Conservation (phyloP, 2,113 vertebrate genomes). For the Phycodurus eques region DNA sequence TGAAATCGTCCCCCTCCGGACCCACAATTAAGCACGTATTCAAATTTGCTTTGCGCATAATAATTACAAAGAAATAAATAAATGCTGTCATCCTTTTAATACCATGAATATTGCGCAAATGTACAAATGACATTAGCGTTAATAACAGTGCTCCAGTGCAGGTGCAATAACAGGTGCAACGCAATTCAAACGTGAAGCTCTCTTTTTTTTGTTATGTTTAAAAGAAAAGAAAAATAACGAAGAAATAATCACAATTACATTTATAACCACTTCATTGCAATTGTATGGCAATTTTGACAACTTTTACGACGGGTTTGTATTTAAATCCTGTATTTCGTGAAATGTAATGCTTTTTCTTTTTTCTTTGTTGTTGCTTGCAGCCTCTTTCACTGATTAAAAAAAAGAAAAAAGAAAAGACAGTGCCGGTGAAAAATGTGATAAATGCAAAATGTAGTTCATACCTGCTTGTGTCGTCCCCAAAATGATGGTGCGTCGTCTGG, state of each 20-base stretch:
- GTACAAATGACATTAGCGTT: neutral
- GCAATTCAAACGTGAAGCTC: neutral
- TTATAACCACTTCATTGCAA: neutral
- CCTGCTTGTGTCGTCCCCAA: constrained; percentile 38
- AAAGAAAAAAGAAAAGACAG: neutral
- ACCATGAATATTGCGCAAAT: neutral
- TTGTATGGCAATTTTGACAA: neutral
- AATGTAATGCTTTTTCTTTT: neutral
- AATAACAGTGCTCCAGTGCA: neutral
- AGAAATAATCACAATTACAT: neutral
- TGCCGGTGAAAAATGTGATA: neutral
- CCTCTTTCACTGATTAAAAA: neutral
- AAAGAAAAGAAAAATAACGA: neutral
- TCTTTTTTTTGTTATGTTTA: neutral
- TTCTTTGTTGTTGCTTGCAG: neutral
- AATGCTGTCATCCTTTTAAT: too few species aligned
- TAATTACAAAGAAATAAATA: too few species aligned
- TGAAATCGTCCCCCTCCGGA: neutral
- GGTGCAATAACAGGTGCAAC: constrained; percentile 40
- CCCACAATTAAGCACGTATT: too few species aligned
- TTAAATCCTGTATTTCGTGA: neutral
- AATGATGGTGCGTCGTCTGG: constrained; percentile 35
- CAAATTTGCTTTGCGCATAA: too few species aligned
- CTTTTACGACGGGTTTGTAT: neutral
- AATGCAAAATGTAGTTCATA: constrained; percentile 33